Evolutionary conservation across 2,888 invertebrate species (phyloP).

Genomic region (Hyles lineata): DNA sequence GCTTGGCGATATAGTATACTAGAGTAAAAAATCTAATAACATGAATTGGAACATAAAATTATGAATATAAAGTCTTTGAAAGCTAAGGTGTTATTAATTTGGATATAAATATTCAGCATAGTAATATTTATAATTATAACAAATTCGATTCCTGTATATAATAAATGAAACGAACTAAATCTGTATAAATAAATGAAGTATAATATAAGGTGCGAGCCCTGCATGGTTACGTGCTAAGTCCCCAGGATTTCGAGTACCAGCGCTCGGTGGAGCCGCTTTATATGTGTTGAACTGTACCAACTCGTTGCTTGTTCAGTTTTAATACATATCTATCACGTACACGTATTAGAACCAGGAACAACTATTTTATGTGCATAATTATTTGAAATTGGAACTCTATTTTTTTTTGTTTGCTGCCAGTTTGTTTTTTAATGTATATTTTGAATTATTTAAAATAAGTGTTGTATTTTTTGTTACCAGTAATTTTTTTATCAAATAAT

Average conservation of each 20-base stretch:
- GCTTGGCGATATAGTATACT: too few relatives aligned
- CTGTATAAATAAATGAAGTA: not conserved
- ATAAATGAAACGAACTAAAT: not conserved
- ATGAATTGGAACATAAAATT: too few relatives aligned
- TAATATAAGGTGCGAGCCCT: not conserved
- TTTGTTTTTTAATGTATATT: not conserved
- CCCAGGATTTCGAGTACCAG: slow-evolving; percentile 67
- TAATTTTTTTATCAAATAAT: too few relatives aligned
- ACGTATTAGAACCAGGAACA: slow-evolving; percentile 3
- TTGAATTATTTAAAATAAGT: too few relatives aligned
- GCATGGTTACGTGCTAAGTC: slow-evolving; percentile 61
- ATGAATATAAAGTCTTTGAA: too few relatives aligned
- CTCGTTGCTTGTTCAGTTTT: slow-evolving; percentile 50
- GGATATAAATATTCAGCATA: too few relatives aligned
- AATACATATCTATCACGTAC: slow-evolving; percentile 45
- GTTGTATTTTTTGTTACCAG: too few relatives aligned
- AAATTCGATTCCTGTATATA: too few relatives aligned
- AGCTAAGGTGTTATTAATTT: too few relatives aligned
- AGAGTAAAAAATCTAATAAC: too few relatives aligned
- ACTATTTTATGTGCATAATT: not conserved
- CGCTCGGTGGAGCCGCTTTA: slow-evolving; percentile 65
- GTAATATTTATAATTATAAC: too few relatives aligned
- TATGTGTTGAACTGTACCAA: slow-evolving; percentile 69
- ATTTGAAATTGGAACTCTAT: not conserved
- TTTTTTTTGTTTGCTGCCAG: not conserved